A percentile compares a stretch with the other conserved stretches of the same genome.
These are phyloP conservation scores for Hydrocynus forskahlii DNA, from an alignment of 2,797 vertebrate species.

Conservation along the genomic window DNA sequence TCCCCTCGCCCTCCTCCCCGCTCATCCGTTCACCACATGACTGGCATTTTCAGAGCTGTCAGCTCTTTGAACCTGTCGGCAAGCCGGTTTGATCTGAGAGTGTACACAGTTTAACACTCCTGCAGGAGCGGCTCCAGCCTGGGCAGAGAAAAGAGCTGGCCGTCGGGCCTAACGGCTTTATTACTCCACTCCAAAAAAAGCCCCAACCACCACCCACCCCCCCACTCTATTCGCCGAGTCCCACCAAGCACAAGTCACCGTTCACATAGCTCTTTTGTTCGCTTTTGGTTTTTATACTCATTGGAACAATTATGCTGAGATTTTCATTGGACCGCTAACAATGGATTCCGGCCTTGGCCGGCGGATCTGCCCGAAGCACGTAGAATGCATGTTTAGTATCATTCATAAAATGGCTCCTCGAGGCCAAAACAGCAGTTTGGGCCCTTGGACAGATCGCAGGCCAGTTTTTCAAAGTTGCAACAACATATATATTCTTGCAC, in stretches of 20 bases:
- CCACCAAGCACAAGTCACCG: slow-evolving; percentile 23
- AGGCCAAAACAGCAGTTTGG: slow-evolving; percentile 42
- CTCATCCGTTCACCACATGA: slow-evolving; percentile 67
- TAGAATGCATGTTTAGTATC: slow-evolving; percentile 40
- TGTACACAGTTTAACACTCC: slow-evolving; percentile 70
- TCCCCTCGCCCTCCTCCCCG: slow-evolving; percentile 41
- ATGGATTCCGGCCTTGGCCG: slow-evolving; percentile 24
- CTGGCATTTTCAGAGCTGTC: slow-evolving; percentile 79
- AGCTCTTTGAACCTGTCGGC: slow-evolving; percentile 81
- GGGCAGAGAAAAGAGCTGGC: slow-evolving; percentile 36
- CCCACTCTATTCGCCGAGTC: slow-evolving; percentile 32
- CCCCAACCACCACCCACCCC: background rate
- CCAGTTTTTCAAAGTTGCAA: slow-evolving; percentile 38
- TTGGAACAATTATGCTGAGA: slow-evolving; percentile 37
- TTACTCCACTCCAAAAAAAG: slow-evolving; percentile 44
- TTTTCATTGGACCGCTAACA: slow-evolving; percentile 51
- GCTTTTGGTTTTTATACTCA: slow-evolving; percentile 20
- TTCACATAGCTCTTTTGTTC: slow-evolving; percentile 49
- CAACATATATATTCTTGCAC: slow-evolving; percentile 36
- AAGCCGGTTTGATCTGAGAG: slow-evolving; percentile 74
- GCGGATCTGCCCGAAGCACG: background rate
- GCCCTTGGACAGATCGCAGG: slow-evolving; percentile 23
- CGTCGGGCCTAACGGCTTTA: slow-evolving; percentile 47
- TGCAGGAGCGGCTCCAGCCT: slow-evolving; percentile 64
- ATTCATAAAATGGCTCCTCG: slow-evolving; percentile 43